Conservation (phyloP, 2,888 invertebrate species). For the Brachyptera risi region DNA sequence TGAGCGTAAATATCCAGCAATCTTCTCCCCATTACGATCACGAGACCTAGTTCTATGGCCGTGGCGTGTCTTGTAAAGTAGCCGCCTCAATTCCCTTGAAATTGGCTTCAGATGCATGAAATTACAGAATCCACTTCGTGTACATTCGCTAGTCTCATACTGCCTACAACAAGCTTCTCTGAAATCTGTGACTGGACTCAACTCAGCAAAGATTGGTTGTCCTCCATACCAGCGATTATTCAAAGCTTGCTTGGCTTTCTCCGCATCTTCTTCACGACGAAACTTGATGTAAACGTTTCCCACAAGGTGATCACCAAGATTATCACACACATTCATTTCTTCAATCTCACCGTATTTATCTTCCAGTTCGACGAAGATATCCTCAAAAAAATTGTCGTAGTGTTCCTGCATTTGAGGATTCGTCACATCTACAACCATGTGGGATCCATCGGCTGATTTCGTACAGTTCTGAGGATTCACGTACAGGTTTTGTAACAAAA, state of each 20-base stretch:
- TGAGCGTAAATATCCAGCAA: constrained; percentile 31
- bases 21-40: constrained; percentile 46
- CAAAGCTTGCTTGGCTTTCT: constrained; percentile 92
- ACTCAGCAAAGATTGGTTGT: constrained; percentile 93
- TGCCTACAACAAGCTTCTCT: constrained; percentile 94
- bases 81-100: constrained; percentile 87
- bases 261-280: constrained; percentile 95
- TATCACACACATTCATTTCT: constrained; percentile 99
- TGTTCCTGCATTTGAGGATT: constrained; percentile 99
- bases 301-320: constrained; percentile 95
- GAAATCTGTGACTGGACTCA: constrained; percentile 99
- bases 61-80: constrained; percentile 47
- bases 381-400: constrained; percentile 99
- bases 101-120: constrained; percentile 99
- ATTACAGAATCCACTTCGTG: constrained; percentile 98
- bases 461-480: constrained; percentile 98
- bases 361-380: constrained; percentile 97
- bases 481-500: constrained; percentile 93
- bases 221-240: constrained; percentile 99
- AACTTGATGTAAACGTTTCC: constrained; percentile 99
- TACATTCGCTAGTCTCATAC: constrained; percentile 68
- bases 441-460: constrained; percentile 94
- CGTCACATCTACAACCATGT: constrained; percentile 86
- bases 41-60: constrained; percentile 53
- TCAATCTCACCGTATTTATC: constrained; percentile 99